These are phyloP conservation scores for Drosophila nasuta DNA, from an alignment of 1,140 invertebrate genomes.

Conservation along the genomic window DNA sequence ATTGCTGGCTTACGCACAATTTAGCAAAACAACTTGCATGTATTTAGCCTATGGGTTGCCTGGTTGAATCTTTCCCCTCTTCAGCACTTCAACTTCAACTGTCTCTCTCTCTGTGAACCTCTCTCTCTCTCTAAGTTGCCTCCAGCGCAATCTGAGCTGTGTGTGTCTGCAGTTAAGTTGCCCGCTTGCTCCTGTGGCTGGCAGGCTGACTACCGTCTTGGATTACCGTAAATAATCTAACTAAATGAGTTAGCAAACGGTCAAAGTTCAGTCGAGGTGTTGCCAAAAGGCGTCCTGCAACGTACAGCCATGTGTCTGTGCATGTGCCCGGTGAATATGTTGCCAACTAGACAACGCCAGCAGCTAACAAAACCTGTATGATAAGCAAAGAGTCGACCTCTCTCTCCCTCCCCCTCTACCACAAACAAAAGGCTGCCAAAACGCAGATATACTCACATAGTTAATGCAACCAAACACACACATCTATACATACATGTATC, in stretches of 20 bases:
- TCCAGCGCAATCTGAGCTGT: conserved; percentile 19
- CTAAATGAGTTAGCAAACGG: conserved; percentile 82
- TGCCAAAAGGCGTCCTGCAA: conserved; percentile 41
- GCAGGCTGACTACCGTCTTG: conserved; percentile 73
- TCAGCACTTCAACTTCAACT: not conserved
- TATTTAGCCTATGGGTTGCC: conserved; percentile 68
- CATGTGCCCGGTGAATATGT: conserved; percentile 22
- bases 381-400: not conserved
- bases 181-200: conserved; percentile 49
- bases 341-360: conserved; percentile 31
- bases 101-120: not conserved
- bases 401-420: not conserved
- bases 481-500: no score
- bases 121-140: not conserved
- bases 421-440: conserved; percentile 6
- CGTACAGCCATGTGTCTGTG: conserved; percentile 8
- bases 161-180: conserved; percentile 66
- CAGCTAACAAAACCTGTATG: conserved; percentile 14
- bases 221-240: conserved; percentile 82
- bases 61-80: conserved; percentile 4
- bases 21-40: conserved; percentile 81
- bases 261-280: conserved; percentile 79
- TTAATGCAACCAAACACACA: conserved; percentile 27
- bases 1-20: conserved; percentile 76
- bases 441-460: conserved; percentile 25